phyloP scores from a whole-genome alignment of 2,888 invertebrate species.

The Amblyteles armatorius region DNA sequence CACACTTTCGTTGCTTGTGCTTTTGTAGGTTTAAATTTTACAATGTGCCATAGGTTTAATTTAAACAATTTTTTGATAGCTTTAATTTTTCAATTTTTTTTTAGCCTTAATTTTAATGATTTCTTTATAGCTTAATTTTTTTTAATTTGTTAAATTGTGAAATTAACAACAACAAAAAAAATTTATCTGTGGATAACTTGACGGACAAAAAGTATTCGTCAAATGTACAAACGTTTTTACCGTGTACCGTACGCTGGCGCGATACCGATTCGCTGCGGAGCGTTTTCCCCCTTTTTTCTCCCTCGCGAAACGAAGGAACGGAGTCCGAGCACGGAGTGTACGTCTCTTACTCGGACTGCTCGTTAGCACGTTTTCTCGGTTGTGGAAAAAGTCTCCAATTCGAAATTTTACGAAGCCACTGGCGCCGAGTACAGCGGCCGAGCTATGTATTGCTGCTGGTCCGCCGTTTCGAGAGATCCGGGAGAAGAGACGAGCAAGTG shows the following conservation, averaged over 20 bases:
- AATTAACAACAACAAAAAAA: background rate
- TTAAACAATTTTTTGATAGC: too few species aligned
- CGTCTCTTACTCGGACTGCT: slow-evolving; percentile 1
- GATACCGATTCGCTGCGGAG: slow-evolving; percentile 27
- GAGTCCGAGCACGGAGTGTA: slow-evolving; percentile 7
- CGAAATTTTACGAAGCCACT: slow-evolving; percentile 55
- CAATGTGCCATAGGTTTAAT: too few species aligned
- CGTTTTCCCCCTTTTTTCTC: slow-evolving; percentile 11
- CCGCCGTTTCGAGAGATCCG: slow-evolving; percentile 17
- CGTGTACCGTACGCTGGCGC: background rate
- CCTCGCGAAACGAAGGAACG: slow-evolving; percentile 14
- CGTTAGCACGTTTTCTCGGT: slow-evolving; percentile 52
- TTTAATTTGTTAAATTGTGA: too few species aligned
- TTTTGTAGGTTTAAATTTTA: too few species aligned
- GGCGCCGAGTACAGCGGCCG: background rate
- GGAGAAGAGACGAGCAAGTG: slow-evolving; percentile 1
- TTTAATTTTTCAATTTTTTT: too few species aligned
- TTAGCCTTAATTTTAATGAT: too few species aligned
- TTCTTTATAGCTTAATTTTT: too few species aligned
- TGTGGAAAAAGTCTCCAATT: slow-evolving; percentile 34
- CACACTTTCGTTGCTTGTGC: too few species aligned
- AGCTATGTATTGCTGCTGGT: background rate
- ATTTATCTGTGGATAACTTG: background rate
- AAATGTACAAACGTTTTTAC: background rate
- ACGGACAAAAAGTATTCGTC: too few species aligned